Percentiles rank a stretch among this genome's conserved stretches.
Evolutionary conservation across 2,113 vertebrate species (phyloP).

Genomic region (Capreolus pygargus): DNA sequence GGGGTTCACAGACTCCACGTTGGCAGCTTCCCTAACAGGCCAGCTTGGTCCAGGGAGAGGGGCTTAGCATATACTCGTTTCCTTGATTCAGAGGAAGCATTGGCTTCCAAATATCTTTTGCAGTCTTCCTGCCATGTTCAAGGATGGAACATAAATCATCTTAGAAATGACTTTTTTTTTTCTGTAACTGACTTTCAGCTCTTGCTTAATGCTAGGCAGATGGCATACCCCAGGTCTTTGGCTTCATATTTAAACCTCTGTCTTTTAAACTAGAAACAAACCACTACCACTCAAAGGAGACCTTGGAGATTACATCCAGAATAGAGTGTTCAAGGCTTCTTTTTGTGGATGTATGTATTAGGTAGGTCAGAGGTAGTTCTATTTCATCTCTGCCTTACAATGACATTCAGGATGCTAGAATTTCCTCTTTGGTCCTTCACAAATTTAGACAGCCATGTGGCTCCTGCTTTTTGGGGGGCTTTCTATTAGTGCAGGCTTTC

Average conservation of each 20-base stretch:
- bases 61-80: slow-evolving; percentile 33
- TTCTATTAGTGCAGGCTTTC: background rate
- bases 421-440: slow-evolving; percentile 40
- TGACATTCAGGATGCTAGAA: background rate
- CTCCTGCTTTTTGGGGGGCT: background rate
- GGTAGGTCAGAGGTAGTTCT: background rate
- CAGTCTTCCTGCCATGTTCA: slow-evolving; percentile 61
- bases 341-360: background rate
- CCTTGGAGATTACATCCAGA: background rate
- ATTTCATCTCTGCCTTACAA: background rate
- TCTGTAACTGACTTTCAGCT: slow-evolving; percentile 30
- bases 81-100: slow-evolving; percentile 66
- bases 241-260: slow-evolving; percentile 32
- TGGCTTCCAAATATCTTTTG: slow-evolving; percentile 70
- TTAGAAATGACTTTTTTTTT: slow-evolving; percentile 22
- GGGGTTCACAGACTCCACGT: slow-evolving; percentile 24
- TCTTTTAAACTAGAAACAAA: slow-evolving; percentile 3
- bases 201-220: slow-evolving; percentile 55
- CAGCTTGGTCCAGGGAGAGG: slow-evolving; percentile 23
- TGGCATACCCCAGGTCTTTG: slow-evolving; percentile 35
- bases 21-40: slow-evolving; percentile 47
- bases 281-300: slow-evolving; percentile 25
- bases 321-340: background rate
- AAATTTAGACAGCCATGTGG: background rate
- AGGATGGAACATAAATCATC: slow-evolving; percentile 66